Conservation (phyloP, 2,888 invertebrate species). For the Danaus chrysippus region DNA sequence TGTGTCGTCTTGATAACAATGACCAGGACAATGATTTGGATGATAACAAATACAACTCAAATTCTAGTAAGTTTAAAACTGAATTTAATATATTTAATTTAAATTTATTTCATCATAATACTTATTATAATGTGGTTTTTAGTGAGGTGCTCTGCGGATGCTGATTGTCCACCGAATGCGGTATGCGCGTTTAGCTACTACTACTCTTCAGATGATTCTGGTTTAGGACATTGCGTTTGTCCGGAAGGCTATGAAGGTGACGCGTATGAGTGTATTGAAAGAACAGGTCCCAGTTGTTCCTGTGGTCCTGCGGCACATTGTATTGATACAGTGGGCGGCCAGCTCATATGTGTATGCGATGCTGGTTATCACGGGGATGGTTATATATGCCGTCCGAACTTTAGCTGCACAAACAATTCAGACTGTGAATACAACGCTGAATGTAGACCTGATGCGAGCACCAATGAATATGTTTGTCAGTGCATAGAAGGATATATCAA, state of each 20-base stretch:
- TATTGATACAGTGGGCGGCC: conserved; percentile 81
- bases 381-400: conserved; percentile 83
- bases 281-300: conserved; percentile 60
- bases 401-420: conserved; percentile 80
- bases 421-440: conserved; percentile 86
- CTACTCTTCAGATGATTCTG: conserved; percentile 54
- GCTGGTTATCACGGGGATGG: conserved; percentile 92
- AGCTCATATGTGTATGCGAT: conserved; percentile 88
- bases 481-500: conserved; percentile 87
- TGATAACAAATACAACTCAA: conserved; percentile 36
- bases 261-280: conserved; percentile 84
- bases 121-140: conserved; percentile 44
- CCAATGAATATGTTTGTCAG: conserved; percentile 84
- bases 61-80: conserved; percentile 45
- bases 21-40: conserved; percentile 26
- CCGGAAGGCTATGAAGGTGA: conserved; percentile 92
- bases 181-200: conserved; percentile 80
- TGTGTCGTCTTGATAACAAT: conserved; percentile 50
- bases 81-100: background rate
- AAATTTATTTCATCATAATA: conserved; percentile 8
- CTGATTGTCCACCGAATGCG: conserved; percentile 90
- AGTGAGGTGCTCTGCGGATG: conserved; percentile 86
- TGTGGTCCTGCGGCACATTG: conserved; percentile 89
- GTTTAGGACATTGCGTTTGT: conserved; percentile 82
- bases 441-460: conserved; percentile 81